Percentiles rank a stretch among this genome's conserved stretches.
Conservation (phyloP, 2,113 vertebrate genomes). For the Corythornis cristatus region DNA sequence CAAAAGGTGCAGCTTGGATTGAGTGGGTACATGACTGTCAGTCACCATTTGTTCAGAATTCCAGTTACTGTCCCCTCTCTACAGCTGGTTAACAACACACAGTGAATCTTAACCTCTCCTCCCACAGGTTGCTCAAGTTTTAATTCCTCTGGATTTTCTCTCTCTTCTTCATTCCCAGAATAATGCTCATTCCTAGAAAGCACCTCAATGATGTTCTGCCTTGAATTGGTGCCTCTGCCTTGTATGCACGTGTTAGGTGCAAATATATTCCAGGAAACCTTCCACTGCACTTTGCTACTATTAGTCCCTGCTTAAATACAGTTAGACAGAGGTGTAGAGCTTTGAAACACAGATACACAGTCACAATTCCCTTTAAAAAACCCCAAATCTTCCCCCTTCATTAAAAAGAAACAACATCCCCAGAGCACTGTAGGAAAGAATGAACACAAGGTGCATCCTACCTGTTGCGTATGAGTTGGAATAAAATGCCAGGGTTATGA, state of each 20-base stretch:
- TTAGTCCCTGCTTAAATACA: not conserved
- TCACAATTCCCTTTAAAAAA: not conserved
- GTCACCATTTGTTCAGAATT: not conserved
- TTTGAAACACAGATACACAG: not conserved
- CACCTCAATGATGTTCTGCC: not conserved
- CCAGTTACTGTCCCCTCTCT: not conserved
- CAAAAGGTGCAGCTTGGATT: not conserved
- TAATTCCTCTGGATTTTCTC: no score
- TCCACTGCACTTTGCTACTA: not conserved
- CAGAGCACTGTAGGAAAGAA: not conserved
- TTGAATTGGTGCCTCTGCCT: not conserved
- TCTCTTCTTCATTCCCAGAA: not conserved
- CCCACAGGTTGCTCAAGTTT: not conserved
- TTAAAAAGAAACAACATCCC: not conserved
- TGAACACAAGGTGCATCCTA: conserved; percentile 19
- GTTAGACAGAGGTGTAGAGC: not conserved
- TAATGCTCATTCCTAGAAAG: not conserved
- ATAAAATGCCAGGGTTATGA: not conserved
- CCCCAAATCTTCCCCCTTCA: not conserved
- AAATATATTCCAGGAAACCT: not conserved
- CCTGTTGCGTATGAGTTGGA: conserved; percentile 2
- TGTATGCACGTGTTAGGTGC: not conserved
- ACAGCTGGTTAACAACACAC: not conserved
- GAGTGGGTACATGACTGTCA: accelerated
- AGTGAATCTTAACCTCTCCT: not conserved